Conservation (phyloP, 2,888 invertebrate species). For the Dryobotodes eremita region DNA sequence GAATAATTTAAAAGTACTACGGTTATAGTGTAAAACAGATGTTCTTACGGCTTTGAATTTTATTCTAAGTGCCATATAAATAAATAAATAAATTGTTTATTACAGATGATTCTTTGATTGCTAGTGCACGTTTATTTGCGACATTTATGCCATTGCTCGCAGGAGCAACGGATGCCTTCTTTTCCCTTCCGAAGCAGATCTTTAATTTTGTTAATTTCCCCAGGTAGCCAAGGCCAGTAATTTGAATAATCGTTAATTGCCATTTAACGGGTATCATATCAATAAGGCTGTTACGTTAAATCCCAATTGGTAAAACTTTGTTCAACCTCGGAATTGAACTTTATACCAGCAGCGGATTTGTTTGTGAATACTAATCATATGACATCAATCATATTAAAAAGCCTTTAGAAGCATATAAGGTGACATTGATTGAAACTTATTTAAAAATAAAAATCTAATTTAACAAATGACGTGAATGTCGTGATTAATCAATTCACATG, state of each 20-base stretch:
- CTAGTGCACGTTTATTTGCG: too few species aligned
- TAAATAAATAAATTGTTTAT: neutral
- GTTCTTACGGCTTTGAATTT: neutral
- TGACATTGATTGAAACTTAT: neutral
- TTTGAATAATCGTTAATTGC: neutral
- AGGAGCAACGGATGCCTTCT: neutral
- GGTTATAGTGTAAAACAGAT: conserved; percentile 17
- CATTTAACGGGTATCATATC: neutral
- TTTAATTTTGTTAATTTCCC: neutral
- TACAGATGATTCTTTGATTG: neutral
- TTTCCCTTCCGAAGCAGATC: neutral
- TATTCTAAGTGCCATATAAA: neutral
- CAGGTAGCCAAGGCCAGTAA: neutral
- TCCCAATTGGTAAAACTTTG: neutral
- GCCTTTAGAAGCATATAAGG: neutral
- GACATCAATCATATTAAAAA: neutral
- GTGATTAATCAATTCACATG: conserved; percentile 9
- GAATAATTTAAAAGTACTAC: conserved; percentile 53
- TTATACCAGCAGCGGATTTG: neutral
- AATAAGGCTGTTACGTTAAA: too few species aligned
- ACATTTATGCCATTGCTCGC: neutral
- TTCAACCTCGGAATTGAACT: neutral
- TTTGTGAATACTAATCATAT: neutral
- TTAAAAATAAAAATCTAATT: neutral
- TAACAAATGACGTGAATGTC: neutral